Conservation (phyloP, 2,888 invertebrate genomes). For the Endomychus coccineus region DNA sequence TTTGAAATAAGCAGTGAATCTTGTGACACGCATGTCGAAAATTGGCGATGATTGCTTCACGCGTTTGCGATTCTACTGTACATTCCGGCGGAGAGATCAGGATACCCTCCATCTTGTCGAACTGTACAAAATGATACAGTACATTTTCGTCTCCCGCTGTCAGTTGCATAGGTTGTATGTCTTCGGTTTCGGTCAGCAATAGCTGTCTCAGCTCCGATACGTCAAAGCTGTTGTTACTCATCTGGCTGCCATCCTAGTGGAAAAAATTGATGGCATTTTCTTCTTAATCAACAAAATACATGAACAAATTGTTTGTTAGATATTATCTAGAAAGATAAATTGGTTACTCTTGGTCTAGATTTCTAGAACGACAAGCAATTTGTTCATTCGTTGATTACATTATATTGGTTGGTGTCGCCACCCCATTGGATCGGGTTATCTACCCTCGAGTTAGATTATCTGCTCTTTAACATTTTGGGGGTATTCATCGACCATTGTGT, state of each 20-base stretch:
- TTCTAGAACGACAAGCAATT: too few species aligned
- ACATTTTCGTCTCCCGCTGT: slow-evolving; percentile 66
- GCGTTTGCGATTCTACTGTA: slow-evolving; percentile 34
- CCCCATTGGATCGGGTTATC: too few species aligned
- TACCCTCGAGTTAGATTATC: too few species aligned
- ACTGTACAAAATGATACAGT: slow-evolving; percentile 66
- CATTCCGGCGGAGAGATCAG: slow-evolving; percentile 53
- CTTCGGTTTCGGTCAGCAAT: slow-evolving; percentile 62
- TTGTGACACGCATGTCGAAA: slow-evolving; percentile 64
- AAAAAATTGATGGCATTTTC: slow-evolving; percentile 2
- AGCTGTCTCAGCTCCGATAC: slow-evolving; percentile 65
- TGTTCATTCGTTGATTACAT: too few species aligned
- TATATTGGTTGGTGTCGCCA: too few species aligned
- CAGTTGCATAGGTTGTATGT: slow-evolving; percentile 51
- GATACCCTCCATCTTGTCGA: slow-evolving; percentile 65
- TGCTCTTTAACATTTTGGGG: too few species aligned
- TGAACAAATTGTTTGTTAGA: too few species aligned
- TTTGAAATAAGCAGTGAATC: slow-evolving; percentile 67
- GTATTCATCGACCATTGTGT: too few species aligned
- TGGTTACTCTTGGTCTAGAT: too few species aligned
- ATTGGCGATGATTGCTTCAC: slow-evolving; percentile 53
- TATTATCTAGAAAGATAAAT: too few species aligned
- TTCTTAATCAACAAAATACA: too few species aligned
- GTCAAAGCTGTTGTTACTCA: slow-evolving; percentile 57
- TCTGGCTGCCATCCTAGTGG: slow-evolving; percentile 57